A percentile compares a stretch with the other conserved stretches of the same genome.
These are phyloP conservation scores for Pelecanoides urinatrix DNA, from an alignment of 2,113 vertebrate species.

Conservation along the genomic window DNA sequence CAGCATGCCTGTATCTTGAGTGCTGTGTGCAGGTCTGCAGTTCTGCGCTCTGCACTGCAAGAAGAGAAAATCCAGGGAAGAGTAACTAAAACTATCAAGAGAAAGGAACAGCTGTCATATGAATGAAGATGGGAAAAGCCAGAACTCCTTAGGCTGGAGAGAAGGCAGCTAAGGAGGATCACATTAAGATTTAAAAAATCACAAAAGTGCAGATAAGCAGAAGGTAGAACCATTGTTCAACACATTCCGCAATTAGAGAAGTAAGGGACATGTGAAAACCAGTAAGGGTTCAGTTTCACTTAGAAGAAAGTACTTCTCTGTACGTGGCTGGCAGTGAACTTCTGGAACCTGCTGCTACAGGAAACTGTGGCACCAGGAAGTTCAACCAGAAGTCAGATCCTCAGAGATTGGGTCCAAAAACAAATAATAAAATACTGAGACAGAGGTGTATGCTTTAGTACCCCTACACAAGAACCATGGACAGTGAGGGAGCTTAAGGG, in stretches of 20 bases:
- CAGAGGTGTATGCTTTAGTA: background rate
- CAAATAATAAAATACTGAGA: background rate
- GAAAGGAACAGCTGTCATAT: background rate
- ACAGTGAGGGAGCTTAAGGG: background rate
- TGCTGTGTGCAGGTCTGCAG: background rate
- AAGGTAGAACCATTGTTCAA: background rate
- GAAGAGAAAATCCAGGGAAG: background rate
- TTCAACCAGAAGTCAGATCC: background rate
- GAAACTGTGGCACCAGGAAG: background rate
- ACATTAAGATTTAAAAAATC: background rate
- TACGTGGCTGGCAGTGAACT: background rate
- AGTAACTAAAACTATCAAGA: background rate
- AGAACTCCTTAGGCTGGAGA: background rate
- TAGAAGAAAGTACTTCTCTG: background rate
- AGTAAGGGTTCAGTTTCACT: background rate
- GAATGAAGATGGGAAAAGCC: background rate
- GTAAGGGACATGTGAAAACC: background rate
- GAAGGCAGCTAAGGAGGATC: background rate
- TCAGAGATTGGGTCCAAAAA: background rate
- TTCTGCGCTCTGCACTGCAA: background rate
- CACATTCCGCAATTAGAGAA: background rate
- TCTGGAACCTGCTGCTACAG: background rate
- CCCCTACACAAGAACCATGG: background rate
- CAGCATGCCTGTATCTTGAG: rapidly evolving
- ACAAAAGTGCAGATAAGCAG: background rate